phyloP scores from a whole-genome alignment of 2,797 vertebrate genomes.

The Helostoma temminkii region DNA sequence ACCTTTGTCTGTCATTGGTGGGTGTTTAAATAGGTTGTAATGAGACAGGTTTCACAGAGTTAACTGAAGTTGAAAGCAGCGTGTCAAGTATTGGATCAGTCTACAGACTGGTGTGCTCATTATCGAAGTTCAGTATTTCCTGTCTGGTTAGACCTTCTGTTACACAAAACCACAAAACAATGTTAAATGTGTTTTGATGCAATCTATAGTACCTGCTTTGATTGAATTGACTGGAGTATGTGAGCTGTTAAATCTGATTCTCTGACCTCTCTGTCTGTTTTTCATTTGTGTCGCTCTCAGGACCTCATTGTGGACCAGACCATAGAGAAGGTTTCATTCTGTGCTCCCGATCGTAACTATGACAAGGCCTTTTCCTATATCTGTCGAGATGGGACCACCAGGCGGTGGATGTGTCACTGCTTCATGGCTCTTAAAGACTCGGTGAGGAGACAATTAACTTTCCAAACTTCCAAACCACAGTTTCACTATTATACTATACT shows the following conservation, averaged over 20 bases:
- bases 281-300: constrained; percentile 67
- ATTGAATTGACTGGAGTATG: not conserved
- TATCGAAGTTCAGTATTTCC: not conserved
- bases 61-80: constrained; percentile 36
- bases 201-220: not conserved
- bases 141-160: constrained; percentile 14
- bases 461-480: too few relatives aligned
- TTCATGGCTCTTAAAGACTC: constrained; percentile 96
- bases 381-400: constrained; percentile 93
- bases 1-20: constrained; percentile 28
- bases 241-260: not conserved
- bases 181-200: constrained; percentile 15
- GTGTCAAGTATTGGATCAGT: constrained; percentile 35
- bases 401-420: constrained; percentile 96
- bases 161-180: constrained; percentile 6
- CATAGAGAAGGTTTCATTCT: constrained; percentile 96
- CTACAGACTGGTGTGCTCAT: constrained; percentile 4
- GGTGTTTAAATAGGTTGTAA: constrained; percentile 38
- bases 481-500: too few relatives aligned
- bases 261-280: constrained; percentile 18
- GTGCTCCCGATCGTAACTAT: constrained; percentile 93
- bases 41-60: constrained; percentile 26
- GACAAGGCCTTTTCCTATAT: constrained; percentile 97
- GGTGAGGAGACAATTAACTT: constrained; percentile 76
- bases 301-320: constrained; percentile 96